A percentile compares a stretch with the other conserved stretches of the same genome.
Evolutionary conservation across 1,140 invertebrate genomes (phyloP).

Genomic region (Drosophila nebulosa): DNA sequence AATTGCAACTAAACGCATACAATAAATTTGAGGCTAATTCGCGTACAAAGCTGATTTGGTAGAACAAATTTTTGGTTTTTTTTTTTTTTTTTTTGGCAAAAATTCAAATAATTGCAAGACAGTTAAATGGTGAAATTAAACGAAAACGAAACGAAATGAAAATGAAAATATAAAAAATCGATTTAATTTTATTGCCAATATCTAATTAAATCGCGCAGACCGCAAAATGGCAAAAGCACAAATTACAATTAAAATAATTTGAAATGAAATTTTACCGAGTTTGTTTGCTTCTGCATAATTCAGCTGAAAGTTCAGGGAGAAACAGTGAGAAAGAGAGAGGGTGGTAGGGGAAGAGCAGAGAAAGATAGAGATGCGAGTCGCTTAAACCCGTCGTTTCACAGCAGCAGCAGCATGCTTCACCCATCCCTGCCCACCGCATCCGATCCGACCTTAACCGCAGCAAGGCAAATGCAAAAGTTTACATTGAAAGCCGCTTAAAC

Average conservation of each 20-base stretch:
- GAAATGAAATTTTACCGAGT: constrained; percentile 23
- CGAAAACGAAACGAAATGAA: too few relatives aligned
- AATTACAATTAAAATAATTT: neutral
- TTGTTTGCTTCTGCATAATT: constrained; percentile 41
- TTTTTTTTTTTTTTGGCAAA: too few relatives aligned
- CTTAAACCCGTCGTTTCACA: too few relatives aligned
- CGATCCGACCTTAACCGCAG: neutral
- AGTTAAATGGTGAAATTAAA: constrained; percentile 14
- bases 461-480: constrained; percentile 37
- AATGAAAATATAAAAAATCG: constrained; percentile 49
- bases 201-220: constrained; percentile 59
- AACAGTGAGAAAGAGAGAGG: too few relatives aligned
- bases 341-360: too few relatives aligned
- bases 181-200: constrained; percentile 41
- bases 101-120: constrained; percentile 69
- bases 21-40: constrained; percentile 60
- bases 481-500: constrained; percentile 71
- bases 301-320: neutral
- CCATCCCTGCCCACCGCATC: too few relatives aligned
- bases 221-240: constrained; percentile 18
- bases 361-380: neutral
- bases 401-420: too few relatives aligned
- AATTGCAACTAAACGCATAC: neutral
- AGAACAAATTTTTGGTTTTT: constrained; percentile 58
- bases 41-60: constrained; percentile 54